Percentiles rank a stretch among this genome's conserved stretches.
Conservation (phyloP, 30 jellyfish, hydroid and myxozoan species). For the Clytia hemisphaerica region DNA sequence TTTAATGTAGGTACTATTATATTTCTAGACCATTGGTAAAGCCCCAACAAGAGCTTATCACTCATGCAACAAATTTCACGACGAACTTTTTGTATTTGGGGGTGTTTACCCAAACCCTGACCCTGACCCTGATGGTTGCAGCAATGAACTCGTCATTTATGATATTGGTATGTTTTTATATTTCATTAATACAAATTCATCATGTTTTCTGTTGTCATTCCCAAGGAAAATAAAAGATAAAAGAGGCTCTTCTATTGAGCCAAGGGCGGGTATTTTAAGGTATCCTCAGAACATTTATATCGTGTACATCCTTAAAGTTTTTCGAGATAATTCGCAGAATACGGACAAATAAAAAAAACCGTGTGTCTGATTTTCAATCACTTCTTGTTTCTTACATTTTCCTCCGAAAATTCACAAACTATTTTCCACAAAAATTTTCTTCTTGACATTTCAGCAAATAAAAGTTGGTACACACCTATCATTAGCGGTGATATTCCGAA, state of each 20-base stretch:
- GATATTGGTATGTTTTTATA: constrained; percentile 40
- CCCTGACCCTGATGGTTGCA: constrained; percentile 84
- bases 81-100: constrained; percentile 66
- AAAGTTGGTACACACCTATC: constrained; percentile 80
- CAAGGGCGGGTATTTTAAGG: not conserved
- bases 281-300: too few species aligned
- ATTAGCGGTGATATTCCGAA: constrained; percentile 63
- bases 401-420: too few species aligned
- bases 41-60: constrained; percentile 78
- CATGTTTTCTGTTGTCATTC: too few species aligned
- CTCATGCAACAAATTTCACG: constrained; percentile 37
- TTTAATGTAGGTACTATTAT: not conserved
- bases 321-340: too few species aligned
- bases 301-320: too few species aligned
- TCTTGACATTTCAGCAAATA: constrained; percentile 24
- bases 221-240: not conserved
- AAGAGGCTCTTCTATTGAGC: not conserved
- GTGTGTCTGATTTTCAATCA: too few species aligned
- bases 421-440: too few species aligned
- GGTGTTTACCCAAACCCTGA: constrained; percentile 89
- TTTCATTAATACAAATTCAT: not conserved
- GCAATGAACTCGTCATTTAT: constrained; percentile 48
- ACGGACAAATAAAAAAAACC: too few species aligned
- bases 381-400: too few species aligned
- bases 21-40: constrained; percentile 61